Evolutionary conservation across 2,888 invertebrate genomes (phyloP), one percentile per base, ranked within the genome.

Genomic region (Drosophila pseudotalamancana): DNA sequence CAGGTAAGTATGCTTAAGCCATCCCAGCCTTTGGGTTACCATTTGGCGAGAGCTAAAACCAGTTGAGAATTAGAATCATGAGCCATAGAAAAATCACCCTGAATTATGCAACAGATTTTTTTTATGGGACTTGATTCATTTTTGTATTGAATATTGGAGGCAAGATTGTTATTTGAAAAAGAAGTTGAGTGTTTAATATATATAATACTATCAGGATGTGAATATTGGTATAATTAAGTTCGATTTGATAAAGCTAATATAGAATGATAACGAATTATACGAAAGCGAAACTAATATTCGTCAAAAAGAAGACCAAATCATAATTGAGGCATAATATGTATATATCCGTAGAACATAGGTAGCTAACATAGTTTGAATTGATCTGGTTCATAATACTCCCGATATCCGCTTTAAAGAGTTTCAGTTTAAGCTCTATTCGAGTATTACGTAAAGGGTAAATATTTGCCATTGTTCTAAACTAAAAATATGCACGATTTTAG

Each of bases 1-100:
- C 89, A 88, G 84, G 84, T 84, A 84, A 78, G 89, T 86, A 88
- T 87, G 77, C 81, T 76, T 79, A 43, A 0, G 0, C 23, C 39
- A 0, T 25, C 55, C 48, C 12, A 27, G 5, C 2, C 0, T 2
- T 5, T 8, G n/a, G 23, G 11, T 5, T 40, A 31, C 12, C 6
- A 21, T 4, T 1, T 0, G 4, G 0, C 6, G 6, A 1, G 0
- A 0, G 18, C 21, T 16, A 8, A 9, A 72, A 72, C 50, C n/a
- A 3, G 6, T 68, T 68, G 19, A 1, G 35, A 72, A 72, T 65
- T 64, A 1, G 35, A 35, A 1, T 1, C n/a, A 1, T 32, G 8
- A 4, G 14, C 6, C n/a, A 0, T 9, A 1, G 42, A 6, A 1
- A 0, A 0, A 3, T 12, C 29, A 6, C 63, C 11, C 5, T 4